A percentile compares a stretch with the other conserved stretches of the same genome.
These are phyloP conservation scores for Hydrolagus colliei DNA, from an alignment of 2,797 vertebrate species.

Conservation along the genomic window DNA sequence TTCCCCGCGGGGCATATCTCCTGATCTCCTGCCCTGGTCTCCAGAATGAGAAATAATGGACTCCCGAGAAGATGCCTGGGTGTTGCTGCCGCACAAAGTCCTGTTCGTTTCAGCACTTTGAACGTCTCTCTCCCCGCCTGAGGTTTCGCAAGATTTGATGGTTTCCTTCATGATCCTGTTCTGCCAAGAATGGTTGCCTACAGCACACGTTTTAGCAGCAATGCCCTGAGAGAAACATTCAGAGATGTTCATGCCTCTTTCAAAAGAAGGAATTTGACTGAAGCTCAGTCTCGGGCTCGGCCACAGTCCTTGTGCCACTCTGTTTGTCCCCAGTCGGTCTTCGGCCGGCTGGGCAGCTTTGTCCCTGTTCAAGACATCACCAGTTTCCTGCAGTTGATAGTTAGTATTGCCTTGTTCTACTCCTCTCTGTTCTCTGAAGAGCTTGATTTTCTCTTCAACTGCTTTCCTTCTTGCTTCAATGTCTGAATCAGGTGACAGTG, in stretches of 20 bases:
- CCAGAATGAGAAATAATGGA: constrained; percentile 35
- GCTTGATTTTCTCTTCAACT: constrained; percentile 46
- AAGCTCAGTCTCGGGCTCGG: constrained; percentile 31
- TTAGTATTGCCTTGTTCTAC: neutral
- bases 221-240: constrained; percentile 37
- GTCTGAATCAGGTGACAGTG: constrained; percentile 59
- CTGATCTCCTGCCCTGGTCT: constrained; percentile 39
- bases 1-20: constrained; percentile 53
- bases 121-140: neutral
- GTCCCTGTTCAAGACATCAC: neutral
- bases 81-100: constrained; percentile 35
- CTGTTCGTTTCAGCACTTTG: constrained; percentile 16
- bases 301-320: constrained; percentile 35
- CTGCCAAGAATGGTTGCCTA: neutral
- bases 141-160: neutral
- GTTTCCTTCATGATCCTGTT: neutral
- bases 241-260: constrained; percentile 32
- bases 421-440: constrained; percentile 37
- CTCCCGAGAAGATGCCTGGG: constrained; percentile 33
- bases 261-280: constrained; percentile 33
- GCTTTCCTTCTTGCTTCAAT: constrained; percentile 52
- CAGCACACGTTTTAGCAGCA: constrained; percentile 35
- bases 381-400: neutral
- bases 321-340: constrained; percentile 34
- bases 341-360: neutral